phyloP scores from a whole-genome alignment of 2,888 invertebrate genomes.

The Syrista parreyssii region DNA sequence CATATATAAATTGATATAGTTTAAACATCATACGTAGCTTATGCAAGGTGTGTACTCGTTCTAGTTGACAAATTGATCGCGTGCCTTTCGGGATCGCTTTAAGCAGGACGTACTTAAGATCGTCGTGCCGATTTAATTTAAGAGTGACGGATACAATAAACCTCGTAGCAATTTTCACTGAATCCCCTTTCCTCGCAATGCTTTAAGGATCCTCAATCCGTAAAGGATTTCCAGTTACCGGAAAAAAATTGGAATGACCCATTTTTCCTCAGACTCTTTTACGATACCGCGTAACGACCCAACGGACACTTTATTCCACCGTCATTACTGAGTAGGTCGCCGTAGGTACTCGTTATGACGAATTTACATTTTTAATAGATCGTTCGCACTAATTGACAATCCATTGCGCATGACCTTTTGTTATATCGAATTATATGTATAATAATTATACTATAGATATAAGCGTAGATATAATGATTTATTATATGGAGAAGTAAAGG shows the following conservation, averaged over 20 bases:
- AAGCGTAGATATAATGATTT: too few relatives aligned
- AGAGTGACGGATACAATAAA: neutral
- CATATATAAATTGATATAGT: too few relatives aligned
- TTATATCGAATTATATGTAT: neutral
- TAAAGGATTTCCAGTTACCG: neutral
- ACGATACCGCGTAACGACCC: neutral
- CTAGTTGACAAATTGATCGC: neutral
- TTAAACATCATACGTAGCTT: neutral
- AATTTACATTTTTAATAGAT: conserved; percentile 32
- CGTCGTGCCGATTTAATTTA: neutral
- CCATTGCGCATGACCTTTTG: neutral
- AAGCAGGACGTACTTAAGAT: neutral
- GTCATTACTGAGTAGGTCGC: conserved; percentile 24
- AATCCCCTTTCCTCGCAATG: neutral
- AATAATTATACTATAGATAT: neutral
- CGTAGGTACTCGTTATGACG: conserved; percentile 28
- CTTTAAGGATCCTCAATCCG: neutral
- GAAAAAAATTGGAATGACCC: neutral
- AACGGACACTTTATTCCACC: conserved; percentile 9
- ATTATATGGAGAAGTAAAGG: too few relatives aligned
- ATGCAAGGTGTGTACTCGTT: neutral
- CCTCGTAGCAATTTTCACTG: neutral
- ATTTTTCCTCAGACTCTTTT: conserved; percentile 1
- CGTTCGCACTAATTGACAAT: too few relatives aligned
- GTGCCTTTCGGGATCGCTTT: neutral